These are phyloP conservation scores for Petaurus breviceps DNA, from an alignment of 2,113 vertebrate genomes.

Conservation along the genomic window DNA sequence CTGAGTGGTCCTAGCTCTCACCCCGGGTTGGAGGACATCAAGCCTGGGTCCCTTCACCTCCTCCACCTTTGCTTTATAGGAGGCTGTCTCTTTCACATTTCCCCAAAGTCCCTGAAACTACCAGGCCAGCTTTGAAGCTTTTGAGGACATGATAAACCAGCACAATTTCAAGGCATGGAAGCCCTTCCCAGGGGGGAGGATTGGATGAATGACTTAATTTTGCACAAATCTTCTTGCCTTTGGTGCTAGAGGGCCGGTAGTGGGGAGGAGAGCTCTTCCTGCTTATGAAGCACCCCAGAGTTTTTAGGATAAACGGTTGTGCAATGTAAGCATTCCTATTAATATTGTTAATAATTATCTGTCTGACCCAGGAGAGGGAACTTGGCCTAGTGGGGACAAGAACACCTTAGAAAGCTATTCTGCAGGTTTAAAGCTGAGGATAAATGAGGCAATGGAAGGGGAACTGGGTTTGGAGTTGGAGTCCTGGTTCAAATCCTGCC, in stretches of 20 bases:
- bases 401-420: not conserved
- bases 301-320: not conserved
- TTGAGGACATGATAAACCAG: not conserved
- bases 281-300: not conserved
- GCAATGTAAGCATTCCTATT: not conserved
- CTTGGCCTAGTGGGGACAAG: not conserved
- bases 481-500: not conserved
- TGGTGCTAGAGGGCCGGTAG: constrained; percentile 11
- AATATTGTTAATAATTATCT: not conserved
- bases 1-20: not conserved
- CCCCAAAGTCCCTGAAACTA: not conserved
- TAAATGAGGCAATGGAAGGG: not conserved
- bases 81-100: not conserved
- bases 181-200: not conserved
- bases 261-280: not conserved
- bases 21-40: not conserved
- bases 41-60: not conserved
- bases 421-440: not conserved
- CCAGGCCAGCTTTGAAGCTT: not conserved
- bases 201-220: constrained; percentile 69
- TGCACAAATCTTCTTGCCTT: constrained; percentile 32
- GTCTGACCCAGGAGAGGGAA: not conserved
- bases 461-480: not conserved
- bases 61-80: not conserved
- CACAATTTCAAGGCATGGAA: not conserved